Percentiles rank a stretch among this genome's conserved stretches.
These are phyloP conservation scores for Remorina albescens DNA, from an alignment of 2,797 vertebrate genomes.

Conservation along the genomic window DNA sequence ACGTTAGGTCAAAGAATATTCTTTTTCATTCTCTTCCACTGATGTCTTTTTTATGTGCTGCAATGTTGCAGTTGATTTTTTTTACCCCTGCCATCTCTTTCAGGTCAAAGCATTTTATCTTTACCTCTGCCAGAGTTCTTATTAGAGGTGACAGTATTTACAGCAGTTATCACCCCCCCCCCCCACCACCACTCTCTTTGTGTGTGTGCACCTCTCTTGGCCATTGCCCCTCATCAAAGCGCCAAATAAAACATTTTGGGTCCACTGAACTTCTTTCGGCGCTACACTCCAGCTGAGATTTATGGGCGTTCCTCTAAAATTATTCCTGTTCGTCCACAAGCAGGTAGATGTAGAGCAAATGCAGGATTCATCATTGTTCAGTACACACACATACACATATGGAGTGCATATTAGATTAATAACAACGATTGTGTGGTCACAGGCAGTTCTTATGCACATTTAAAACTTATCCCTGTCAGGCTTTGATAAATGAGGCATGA, in stretches of 20 bases:
- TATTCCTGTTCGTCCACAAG: not conserved
- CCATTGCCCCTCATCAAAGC: constrained; percentile 12
- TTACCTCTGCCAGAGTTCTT: constrained; percentile 29
- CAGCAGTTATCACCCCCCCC: constrained; percentile 13
- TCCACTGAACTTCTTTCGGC: constrained; percentile 1
- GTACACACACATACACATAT: not conserved
- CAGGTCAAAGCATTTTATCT: constrained; percentile 28
- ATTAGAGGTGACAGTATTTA: constrained; percentile 17
- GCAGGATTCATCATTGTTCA: not conserved
- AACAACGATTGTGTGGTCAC: not conserved
- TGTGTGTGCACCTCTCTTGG: constrained; percentile 12
- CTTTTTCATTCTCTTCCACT: not conserved
- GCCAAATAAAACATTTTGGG: constrained; percentile 30
- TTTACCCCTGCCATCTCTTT: not conserved
- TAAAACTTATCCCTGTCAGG: not conserved
- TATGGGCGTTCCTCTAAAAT: not conserved
- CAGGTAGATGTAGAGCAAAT: not conserved
- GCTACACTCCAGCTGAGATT: not conserved
- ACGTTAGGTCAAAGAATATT: fast-evolving
- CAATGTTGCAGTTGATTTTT: not conserved
- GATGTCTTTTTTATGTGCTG: not conserved
- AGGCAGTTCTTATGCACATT: not conserved
- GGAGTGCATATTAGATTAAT: not conserved
- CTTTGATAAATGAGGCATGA: constrained; percentile 6
- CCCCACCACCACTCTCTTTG: not conserved